Percentiles rank a stretch among this genome's conserved stretches.
phyloP scores from a whole-genome alignment of 2,113 vertebrate genomes.

The Callaeas wilsoni region DNA sequence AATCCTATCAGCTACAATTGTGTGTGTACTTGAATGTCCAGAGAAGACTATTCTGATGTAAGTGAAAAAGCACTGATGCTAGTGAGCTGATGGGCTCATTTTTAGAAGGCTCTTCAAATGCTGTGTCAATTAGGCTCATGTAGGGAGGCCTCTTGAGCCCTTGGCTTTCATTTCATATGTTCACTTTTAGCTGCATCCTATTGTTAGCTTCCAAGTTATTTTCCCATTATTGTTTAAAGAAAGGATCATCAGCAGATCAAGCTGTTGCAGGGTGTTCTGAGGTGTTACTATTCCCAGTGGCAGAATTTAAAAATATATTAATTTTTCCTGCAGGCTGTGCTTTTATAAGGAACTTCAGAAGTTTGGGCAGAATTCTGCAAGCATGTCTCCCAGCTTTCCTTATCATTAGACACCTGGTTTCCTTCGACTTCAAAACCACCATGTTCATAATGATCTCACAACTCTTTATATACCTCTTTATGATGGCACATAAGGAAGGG shows the following conservation, averaged over 20 bases:
- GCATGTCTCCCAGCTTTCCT: background rate
- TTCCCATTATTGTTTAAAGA: background rate
- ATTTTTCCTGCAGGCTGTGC: background rate
- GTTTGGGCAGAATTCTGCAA: background rate
- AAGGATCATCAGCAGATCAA: background rate
- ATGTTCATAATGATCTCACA: accelerated
- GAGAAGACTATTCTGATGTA: background rate
- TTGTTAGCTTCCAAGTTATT: background rate
- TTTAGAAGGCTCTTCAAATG: background rate
- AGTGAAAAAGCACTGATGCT: background rate
- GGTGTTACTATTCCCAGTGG: background rate
- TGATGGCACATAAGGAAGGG: background rate
- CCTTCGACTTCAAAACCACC: background rate
- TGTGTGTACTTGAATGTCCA: background rate
- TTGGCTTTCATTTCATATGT: background rate
- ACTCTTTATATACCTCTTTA: background rate
- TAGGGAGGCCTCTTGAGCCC: background rate
- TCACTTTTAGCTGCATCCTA: background rate
- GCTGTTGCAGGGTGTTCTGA: background rate
- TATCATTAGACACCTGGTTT: background rate
- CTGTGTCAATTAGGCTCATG: background rate
- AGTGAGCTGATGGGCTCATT: background rate
- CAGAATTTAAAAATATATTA: background rate
- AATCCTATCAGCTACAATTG: background rate
- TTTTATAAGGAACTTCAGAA: background rate